Base-by-base conservation (phyloP, 2,888 invertebrate species). In the Malacosoma neustria region DNA sequence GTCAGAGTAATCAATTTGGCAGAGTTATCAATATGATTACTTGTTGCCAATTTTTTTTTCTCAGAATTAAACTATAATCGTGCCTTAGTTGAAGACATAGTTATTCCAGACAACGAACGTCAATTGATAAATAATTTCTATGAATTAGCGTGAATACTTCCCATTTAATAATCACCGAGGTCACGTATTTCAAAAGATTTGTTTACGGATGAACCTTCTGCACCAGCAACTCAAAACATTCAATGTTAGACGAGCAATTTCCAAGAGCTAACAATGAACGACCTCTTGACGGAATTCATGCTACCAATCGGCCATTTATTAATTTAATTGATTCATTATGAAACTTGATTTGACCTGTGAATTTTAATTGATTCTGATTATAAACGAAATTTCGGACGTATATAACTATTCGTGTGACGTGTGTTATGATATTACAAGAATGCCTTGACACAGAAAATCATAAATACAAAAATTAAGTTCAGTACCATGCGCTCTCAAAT, bases 251-350 rank as follows among this genome's bases (percentile, higher is more conserved):
- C 46, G 50, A 62, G 54, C 53, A 57, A 57, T 58, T 59, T 61
- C 52, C 46, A 59, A 50, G 49, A 46, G 31, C 37, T 39, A 57
- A 74, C 71, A 75, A 75, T 69, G 43, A 44, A 49, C 51, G 74
- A 72, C 76, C 74, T 79, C 58, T 61, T 44, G 14, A 39, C 51
- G 49, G 54, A 65, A 67, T 57, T 57, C 50, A 43, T 51, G 48
- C 50, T 41, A 49, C 51, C 59, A 54, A 64, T 57, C 46, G 46
- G 49, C 43, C 58, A 54, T 61, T 68, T 61, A 49, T 54, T 51
- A 49, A 52, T 57, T 59, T 64, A 64, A 69, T 68, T 63, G 59
- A 56, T 57, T 60, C 56, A 61, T 22, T 22, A 22, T 22, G 6
- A 22, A 22, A 22, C 22, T 22, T 22, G 22, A 5, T 22, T 14